Evolutionary conservation across 2,888 invertebrate species (phyloP).

Genomic region (Isotomurus palustris): DNA sequence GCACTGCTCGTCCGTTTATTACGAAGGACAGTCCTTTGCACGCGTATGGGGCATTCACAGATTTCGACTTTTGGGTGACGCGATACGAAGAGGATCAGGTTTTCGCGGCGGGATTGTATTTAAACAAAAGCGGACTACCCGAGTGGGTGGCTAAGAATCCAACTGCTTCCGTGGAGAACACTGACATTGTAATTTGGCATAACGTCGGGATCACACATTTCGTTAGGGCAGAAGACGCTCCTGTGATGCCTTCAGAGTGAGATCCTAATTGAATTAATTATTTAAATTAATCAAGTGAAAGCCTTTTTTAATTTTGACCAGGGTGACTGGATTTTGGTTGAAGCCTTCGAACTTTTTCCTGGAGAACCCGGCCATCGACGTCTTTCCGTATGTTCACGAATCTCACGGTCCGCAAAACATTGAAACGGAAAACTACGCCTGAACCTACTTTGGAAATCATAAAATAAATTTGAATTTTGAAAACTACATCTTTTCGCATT

Average conservation of each 20-base stretch:
- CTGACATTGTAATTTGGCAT: constrained; percentile 23
- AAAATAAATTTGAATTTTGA: no score
- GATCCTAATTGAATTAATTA: no score
- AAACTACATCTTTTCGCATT: no score
- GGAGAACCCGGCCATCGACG: constrained; percentile 32
- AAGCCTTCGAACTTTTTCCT: constrained; percentile 32
- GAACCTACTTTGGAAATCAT: no score
- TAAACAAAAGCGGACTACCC: constrained; percentile 15
- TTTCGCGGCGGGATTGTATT: constrained; percentile 24
- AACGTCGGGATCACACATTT: constrained; percentile 16
- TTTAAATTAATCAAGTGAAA: background rate
- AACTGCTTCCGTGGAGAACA: constrained; percentile 6
- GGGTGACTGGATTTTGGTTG: constrained; percentile 15
- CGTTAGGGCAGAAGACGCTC: constrained; percentile 25
- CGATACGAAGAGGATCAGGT: constrained; percentile 28
- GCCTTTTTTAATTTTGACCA: constrained; percentile 6
- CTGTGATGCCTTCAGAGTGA: constrained; percentile 36
- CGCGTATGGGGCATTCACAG: constrained; percentile 17
- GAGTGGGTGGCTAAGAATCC: constrained; percentile 7
- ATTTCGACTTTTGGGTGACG: constrained; percentile 30
- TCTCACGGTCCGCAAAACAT: no score
- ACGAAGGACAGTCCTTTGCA: constrained; percentile 19
- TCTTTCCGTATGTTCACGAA: no score
- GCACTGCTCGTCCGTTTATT: constrained; percentile 11
- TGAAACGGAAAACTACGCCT: no score